Conservation (phyloP, 2,888 invertebrate species). For the Noctua fimbriata region DNA sequence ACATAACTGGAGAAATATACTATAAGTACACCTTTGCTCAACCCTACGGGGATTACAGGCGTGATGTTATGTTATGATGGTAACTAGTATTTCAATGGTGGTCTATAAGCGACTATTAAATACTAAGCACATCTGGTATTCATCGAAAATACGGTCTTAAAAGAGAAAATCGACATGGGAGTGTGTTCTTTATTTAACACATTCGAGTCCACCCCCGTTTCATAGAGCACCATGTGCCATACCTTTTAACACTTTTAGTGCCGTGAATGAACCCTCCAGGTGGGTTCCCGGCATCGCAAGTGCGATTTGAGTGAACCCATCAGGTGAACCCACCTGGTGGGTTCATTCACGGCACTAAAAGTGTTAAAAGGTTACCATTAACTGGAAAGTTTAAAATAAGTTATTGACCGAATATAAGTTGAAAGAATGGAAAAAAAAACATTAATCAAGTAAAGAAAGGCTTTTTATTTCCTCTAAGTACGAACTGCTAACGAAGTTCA, state of each 20-base stretch:
- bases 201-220: no score
- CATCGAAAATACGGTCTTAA: not conserved
- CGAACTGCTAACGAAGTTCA: not conserved
- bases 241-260: no score
- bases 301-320: no score
- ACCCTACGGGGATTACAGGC: not conserved
- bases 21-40: not conserved
- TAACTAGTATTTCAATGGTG: no score
- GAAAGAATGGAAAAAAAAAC: not conserved
- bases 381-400: not conserved
- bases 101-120: not conserved
- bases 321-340: no score
- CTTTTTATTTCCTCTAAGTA: not conserved
- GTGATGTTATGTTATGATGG: not conserved
- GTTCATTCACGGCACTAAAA: no score
- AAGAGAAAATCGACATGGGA: not conserved
- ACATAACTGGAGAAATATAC: no score
- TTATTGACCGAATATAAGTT: not conserved
- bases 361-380: not conserved
- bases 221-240: no score
- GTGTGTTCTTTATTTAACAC: not conserved
- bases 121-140: not conserved
- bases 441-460: not conserved
- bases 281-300: no score
- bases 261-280: no score